These are phyloP conservation scores for Eupithecia dodoneata DNA, from an alignment of 2,888 invertebrate genomes.

Conservation along the genomic window DNA sequence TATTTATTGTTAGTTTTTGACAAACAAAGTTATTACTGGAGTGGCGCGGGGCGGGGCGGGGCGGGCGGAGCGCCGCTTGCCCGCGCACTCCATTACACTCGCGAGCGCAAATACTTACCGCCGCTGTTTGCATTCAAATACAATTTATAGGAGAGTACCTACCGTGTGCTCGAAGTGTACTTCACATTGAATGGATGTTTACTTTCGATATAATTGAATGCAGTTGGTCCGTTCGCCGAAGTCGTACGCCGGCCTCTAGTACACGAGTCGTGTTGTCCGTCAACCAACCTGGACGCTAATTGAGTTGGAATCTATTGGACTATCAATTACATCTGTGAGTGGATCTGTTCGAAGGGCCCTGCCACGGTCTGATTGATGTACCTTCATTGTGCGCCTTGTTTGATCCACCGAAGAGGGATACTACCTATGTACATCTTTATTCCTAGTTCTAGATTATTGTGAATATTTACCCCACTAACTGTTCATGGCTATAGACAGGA, in stretches of 20 bases:
- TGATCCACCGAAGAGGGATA: slow-evolving; percentile 1
- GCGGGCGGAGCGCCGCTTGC: slow-evolving; percentile 13
- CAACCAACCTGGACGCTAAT: slow-evolving; percentile 14
- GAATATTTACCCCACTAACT: background rate
- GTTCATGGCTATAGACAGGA: too few species aligned
- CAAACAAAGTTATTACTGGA: slow-evolving; percentile 27
- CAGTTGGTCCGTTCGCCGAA: slow-evolving; percentile 27
- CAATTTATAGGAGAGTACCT: background rate
- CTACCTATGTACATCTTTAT: background rate
- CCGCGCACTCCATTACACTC: slow-evolving; percentile 28
- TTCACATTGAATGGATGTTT: slow-evolving; percentile 9
- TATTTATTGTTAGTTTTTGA: slow-evolving; percentile 1
- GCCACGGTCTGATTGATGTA: slow-evolving; percentile 6
- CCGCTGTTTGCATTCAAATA: slow-evolving; percentile 28
- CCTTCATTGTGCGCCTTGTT: background rate
- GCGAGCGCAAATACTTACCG: slow-evolving; percentile 32
- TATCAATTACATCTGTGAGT: slow-evolving; percentile 8
- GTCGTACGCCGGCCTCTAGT: slow-evolving; percentile 15
- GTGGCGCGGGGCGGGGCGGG: background rate
- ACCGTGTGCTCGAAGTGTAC: background rate
- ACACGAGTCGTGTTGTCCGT: slow-evolving; percentile 2
- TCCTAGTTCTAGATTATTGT: background rate
- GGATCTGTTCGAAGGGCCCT: background rate
- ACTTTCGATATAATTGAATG: slow-evolving; percentile 24
- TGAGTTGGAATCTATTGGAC: slow-evolving; percentile 13